A percentile compares a stretch with the other conserved stretches of the same genome.
These are phyloP conservation scores for Geothlypis trichas DNA, from an alignment of 2,113 vertebrate species.

Conservation along the genomic window DNA sequence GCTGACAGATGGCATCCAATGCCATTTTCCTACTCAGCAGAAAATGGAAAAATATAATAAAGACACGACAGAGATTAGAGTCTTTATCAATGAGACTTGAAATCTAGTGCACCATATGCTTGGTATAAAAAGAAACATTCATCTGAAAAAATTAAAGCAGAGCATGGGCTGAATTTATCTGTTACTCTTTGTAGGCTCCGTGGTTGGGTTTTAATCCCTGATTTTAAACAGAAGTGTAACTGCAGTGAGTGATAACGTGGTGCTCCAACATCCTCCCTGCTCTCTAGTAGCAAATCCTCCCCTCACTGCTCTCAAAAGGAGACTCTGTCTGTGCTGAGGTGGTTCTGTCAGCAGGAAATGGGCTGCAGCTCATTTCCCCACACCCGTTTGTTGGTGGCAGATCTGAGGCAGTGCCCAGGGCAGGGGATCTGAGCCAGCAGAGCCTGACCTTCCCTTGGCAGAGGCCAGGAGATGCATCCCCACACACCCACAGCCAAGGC, in stretches of 20 bases:
- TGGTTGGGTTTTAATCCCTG: not conserved
- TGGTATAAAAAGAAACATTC: conserved; percentile 40
- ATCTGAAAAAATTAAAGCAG: conserved; percentile 35
- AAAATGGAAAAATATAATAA: conserved; percentile 57
- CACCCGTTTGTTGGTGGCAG: not conserved
- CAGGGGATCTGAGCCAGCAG: not conserved
- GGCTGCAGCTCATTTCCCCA: not conserved
- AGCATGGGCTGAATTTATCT: conserved; percentile 17
- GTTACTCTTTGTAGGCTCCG: not conserved
- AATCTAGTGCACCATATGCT: conserved; percentile 57
- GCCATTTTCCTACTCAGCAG: conserved; percentile 53
- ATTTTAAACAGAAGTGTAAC: not conserved
- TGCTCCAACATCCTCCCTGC: not conserved
- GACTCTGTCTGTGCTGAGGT: not conserved
- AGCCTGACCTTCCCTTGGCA: not conserved
- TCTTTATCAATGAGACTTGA: conserved; percentile 59
- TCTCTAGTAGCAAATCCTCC: not conserved
- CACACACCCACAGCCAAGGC: not conserved
- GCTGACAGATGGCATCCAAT: conserved; percentile 36
- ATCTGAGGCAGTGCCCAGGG: accelerated
- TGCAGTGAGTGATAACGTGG: not conserved
- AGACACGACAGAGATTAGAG: conserved; percentile 3
- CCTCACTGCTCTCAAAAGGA: accelerated
- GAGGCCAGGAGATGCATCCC: not conserved
- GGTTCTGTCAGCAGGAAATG: not conserved